Conservation (phyloP, 2,888 invertebrate genomes). For the Trichogramma evanescens region DNA sequence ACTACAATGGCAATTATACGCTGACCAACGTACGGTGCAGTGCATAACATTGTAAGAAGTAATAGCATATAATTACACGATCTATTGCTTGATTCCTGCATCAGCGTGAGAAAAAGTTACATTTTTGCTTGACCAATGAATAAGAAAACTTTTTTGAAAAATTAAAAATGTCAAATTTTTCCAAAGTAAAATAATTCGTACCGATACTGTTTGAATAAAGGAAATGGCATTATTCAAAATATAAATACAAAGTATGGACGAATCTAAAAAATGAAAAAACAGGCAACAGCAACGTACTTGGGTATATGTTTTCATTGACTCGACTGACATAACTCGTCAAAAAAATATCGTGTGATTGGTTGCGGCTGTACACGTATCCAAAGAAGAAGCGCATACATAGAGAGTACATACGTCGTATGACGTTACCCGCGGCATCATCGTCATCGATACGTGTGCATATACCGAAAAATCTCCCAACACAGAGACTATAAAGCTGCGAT, state of each 20-base stretch:
- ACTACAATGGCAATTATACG: no score
- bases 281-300: constrained; percentile 18
- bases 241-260: constrained; percentile 16
- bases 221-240: constrained; percentile 9
- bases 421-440: constrained; percentile 35
- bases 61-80: no score
- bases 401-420: constrained; percentile 26
- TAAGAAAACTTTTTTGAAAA: background rate
- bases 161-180: constrained; percentile 19
- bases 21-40: no score
- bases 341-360: constrained; percentile 46
- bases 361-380: constrained; percentile 18
- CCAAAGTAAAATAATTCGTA: constrained; percentile 9
- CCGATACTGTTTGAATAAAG: constrained; percentile 5
- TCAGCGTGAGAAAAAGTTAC: no score
- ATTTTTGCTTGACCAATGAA: no score
- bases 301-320: constrained; percentile 1
- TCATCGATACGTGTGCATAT: background rate
- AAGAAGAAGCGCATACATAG: constrained; percentile 21
- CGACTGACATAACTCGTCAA: constrained; percentile 42
- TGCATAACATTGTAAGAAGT: no score
- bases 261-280: constrained; percentile 16
- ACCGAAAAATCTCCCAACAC: constrained; percentile 12
- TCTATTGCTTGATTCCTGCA: no score
- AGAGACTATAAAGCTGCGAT: background rate